phyloP scores from a whole-genome alignment of 2,113 vertebrate species.

The Taxidea taxus region DNA sequence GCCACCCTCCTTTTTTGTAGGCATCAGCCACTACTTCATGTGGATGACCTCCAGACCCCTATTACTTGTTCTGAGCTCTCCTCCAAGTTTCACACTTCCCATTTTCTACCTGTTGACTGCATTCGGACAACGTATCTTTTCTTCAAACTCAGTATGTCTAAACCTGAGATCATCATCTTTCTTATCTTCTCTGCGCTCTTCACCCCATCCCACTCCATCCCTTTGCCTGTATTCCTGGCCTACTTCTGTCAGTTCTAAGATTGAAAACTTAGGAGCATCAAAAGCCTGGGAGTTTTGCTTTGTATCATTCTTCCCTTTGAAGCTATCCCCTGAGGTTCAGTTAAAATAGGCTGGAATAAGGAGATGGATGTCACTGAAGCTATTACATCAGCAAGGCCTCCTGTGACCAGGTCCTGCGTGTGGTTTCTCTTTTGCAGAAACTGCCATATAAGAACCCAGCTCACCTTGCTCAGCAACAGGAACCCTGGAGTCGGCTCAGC shows the following conservation, averaged over 20 bases:
- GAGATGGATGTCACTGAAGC: background rate
- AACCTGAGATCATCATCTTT: background rate
- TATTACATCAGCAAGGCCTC: background rate
- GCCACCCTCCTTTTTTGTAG: background rate
- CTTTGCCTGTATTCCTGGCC: background rate
- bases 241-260: background rate
- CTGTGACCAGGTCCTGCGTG: background rate
- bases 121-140: background rate
- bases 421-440: conserved; percentile 79
- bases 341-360: background rate
- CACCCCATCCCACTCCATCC: background rate
- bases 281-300: background rate
- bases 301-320: background rate
- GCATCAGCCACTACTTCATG: background rate
- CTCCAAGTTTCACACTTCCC: background rate
- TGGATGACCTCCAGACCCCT: background rate
- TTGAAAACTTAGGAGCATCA: background rate
- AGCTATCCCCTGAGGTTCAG: background rate
- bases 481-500: conserved; percentile 88
- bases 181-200: background rate
- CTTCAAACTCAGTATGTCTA: background rate
- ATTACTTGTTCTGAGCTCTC: background rate
- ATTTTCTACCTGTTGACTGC: background rate
- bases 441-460: conserved; percentile 64
- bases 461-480: conserved; percentile 83